Evolutionary conservation across 2,888 invertebrate species (phyloP).

Genomic region (Scaptomyza cyrtandrae): DNA sequence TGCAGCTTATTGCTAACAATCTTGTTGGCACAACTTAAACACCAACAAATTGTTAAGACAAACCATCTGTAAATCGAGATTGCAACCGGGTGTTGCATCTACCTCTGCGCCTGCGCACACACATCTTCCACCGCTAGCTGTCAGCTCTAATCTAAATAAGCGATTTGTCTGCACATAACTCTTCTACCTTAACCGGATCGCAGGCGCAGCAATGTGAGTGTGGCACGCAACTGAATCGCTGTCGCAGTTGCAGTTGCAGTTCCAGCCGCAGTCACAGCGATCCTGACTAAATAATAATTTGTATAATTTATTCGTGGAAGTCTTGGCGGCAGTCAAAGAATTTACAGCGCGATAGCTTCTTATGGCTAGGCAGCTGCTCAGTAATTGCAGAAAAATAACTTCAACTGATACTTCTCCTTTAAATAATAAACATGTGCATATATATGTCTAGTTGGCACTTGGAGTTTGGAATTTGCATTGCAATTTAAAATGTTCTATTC

Average conservation of each 20-base stretch:
- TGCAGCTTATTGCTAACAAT: conserved; percentile 20
- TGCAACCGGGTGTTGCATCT: conserved; percentile 32
- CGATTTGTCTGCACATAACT: conserved; percentile 75
- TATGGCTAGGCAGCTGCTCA: conserved; percentile 43
- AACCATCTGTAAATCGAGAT: conserved; percentile 40
- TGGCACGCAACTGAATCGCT: conserved; percentile 28
- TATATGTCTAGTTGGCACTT: conserved; percentile 38
- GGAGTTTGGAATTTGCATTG: conserved; percentile 25
- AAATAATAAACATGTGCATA: conserved; percentile 75
- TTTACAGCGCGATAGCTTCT: conserved; percentile 52
- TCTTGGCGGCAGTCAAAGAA: conserved; percentile 42
- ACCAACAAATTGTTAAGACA: conserved; percentile 35
- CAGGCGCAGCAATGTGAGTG: conserved; percentile 13
- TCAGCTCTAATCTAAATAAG: conserved; percentile 74
- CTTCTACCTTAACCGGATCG: conserved; percentile 48
- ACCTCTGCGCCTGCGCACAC: conserved; percentile 36
- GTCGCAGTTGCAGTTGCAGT: conserved; percentile 2
- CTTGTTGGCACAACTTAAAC: conserved; percentile 53
- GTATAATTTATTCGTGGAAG: conserved; percentile 71
- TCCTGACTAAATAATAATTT: conserved; percentile 71
- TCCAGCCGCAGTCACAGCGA: conserved; percentile 6
- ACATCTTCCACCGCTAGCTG: conserved; percentile 37
- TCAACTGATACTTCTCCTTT: conserved; percentile 43
- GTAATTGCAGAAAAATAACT: neutral
- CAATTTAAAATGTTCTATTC: conserved; percentile 29